Conservation (phyloP, 2,797 vertebrate genomes). For the Gambelia wislizenii region DNA sequence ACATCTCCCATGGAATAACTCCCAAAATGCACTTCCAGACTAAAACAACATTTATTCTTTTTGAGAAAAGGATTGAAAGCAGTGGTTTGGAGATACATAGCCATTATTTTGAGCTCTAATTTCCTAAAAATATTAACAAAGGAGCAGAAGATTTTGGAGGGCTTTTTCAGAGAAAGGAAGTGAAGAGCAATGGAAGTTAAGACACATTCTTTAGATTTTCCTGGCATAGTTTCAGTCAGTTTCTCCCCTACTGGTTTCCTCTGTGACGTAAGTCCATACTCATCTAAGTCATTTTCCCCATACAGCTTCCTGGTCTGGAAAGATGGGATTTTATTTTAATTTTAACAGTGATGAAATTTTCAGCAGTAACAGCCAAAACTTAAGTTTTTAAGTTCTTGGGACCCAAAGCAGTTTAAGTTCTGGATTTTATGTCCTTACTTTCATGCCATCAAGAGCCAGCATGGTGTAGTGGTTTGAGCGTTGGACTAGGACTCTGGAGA, state of each 20-base stretch:
- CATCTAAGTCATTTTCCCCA: background rate
- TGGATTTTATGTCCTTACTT: background rate
- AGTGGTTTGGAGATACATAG: background rate
- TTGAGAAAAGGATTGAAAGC: background rate
- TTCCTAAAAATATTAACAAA: slow-evolving; percentile 29
- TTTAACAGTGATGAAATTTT: background rate
- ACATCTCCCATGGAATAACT: slow-evolving; percentile 27
- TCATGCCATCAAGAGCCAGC: too few species aligned
- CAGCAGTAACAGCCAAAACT: background rate
- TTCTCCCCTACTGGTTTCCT: slow-evolving; percentile 9
- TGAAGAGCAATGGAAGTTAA: background rate
- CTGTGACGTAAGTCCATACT: background rate
- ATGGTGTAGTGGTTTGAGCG: too few species aligned
- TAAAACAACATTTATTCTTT: background rate
- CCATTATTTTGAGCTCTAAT: background rate
- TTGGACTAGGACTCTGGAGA: too few species aligned
- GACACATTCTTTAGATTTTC: background rate
- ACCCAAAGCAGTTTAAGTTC: background rate
- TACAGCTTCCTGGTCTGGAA: background rate
- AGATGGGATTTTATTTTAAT: background rate
- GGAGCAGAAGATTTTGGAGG: background rate
- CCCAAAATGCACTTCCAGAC: slow-evolving; percentile 16
- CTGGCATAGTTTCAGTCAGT: slow-evolving; percentile 2
- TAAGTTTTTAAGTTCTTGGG: too few species aligned
- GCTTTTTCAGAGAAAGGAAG: background rate